Evolutionary conservation across 2,888 invertebrate species (phyloP).

Genomic region (Myopa tessellatipennis): DNA sequence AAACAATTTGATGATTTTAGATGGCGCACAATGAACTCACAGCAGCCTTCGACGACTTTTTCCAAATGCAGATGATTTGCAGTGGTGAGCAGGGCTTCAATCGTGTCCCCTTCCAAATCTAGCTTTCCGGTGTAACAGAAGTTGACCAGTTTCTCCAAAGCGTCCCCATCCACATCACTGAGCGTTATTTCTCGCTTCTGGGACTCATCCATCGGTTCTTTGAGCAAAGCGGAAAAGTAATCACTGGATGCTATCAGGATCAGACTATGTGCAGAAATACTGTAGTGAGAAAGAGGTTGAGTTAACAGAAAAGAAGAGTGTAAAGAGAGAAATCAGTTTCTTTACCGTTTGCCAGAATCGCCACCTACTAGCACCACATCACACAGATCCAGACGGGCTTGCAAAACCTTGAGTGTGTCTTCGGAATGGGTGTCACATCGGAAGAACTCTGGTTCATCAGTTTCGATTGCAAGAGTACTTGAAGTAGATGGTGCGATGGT

Average conservation of each 20-base stretch:
- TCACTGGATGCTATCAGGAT: slow-evolving; percentile 92
- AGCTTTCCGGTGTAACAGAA: slow-evolving; percentile 87
- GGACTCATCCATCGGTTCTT: slow-evolving; percentile 85
- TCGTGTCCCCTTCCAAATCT: slow-evolving; percentile 89
- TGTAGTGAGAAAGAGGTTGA: slow-evolving; percentile 50
- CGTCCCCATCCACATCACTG: slow-evolving; percentile 86
- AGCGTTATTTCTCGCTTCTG: slow-evolving; percentile 85
- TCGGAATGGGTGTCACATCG: no score
- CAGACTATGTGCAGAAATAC: slow-evolving; percentile 85
- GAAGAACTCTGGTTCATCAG: no score
- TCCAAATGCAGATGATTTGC: slow-evolving; percentile 88
- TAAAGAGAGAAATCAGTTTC: no score
- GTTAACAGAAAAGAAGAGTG: no score
- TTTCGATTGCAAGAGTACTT: no score
- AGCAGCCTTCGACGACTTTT: slow-evolving; percentile 84
- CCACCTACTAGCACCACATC: no score
- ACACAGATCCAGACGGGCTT: no score
- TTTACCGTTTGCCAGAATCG: no score
- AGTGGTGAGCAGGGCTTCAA: slow-evolving; percentile 89
- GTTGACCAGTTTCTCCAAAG: slow-evolving; percentile 83
- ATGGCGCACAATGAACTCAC: slow-evolving; percentile 88
- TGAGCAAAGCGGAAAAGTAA: slow-evolving; percentile 97
- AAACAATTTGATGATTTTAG: slow-evolving; percentile 87
- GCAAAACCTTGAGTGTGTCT: no score
- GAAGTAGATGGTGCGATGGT: no score